phyloP scores from a whole-genome alignment of 64 coral and sea anemone genomes.

The Pocillopora damicornis region DNA sequence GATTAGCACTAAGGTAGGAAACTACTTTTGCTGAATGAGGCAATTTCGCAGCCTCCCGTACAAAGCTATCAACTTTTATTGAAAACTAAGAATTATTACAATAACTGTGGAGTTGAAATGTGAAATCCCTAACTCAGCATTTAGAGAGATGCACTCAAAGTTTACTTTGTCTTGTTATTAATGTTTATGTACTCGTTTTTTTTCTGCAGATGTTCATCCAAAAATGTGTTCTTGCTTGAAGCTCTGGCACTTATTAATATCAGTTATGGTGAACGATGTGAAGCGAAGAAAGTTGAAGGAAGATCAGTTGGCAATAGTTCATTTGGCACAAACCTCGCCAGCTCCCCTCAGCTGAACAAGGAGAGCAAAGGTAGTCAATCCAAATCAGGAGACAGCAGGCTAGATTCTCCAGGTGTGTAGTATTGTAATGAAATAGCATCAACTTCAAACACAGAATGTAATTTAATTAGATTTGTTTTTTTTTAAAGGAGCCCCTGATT shows the following conservation, averaged over 20 bases:
- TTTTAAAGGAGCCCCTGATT: constrained; percentile 23
- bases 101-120: too few species aligned
- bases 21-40: background rate
- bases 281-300: constrained; percentile 45
- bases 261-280: constrained; percentile 70
- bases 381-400: constrained; percentile 17
- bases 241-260: constrained; percentile 69
- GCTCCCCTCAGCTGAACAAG: constrained; percentile 36
- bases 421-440: background rate
- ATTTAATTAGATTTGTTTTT: background rate
- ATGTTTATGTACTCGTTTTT: background rate
- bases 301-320: constrained; percentile 7
- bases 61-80: too few species aligned
- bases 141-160: too few species aligned
- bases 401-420: constrained; percentile 47
- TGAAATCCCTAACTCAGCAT: too few species aligned
- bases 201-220: constrained; percentile 47
- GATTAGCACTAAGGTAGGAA: constrained; percentile 41
- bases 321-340: constrained; percentile 39
- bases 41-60: too few species aligned
- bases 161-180: too few species aligned
- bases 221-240: constrained; percentile 60
- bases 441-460: too few species aligned
- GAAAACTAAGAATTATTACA: too few species aligned
- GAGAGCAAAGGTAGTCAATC: constrained; percentile 3